Base-by-base conservation (phyloP, 64 coral and sea anemone genomes). In the Exaiptasia diaphana region DNA sequence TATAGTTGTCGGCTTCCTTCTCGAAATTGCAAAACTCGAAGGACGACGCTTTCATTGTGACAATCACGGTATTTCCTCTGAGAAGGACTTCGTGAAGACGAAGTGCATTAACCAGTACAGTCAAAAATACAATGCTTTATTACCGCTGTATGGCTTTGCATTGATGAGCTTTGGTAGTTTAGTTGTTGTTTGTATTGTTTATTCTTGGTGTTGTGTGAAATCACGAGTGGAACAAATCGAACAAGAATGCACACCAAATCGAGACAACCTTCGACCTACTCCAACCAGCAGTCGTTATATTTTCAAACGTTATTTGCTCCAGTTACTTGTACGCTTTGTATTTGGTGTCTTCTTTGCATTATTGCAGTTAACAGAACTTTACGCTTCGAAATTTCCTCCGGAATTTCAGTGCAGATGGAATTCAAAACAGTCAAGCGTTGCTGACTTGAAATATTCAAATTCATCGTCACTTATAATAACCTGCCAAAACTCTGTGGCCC, bases 61-160 rank as follows among this genome's bases (percentile, higher is more conserved):
- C n/a, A 44, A 75, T 77, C 41, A 77, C 38, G 13, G 23, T 12
- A 45, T 21, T 31, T 41, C 14, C 0, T 2, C 12, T 40, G 12
- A 41, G 0, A 4, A 30, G 6, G 44, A 61, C 42, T 70, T 18
- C 50, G 40, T 76, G 3, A 29, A 29, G 33, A 46, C 29, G 12
- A 26, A 35, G 17, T 87, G 83, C 32, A 67, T 87, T 68, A 34
- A 63, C 3, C 29, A 76, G 40, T 87, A 87, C 32, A 74, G 78
- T 4, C 40, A 68, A 52, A 27, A 38, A 1, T 87, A 78, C 61
- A 87, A 78, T 37, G 68, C 73, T 44, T 62, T 74, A 12, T 17
- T 78, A n/a, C 73, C 42, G 14, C 26, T 71, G 8, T 87, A 40
- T 53, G 45, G 3, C 1, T 87, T 71, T 68, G 59, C 63, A 18